Evolutionary conservation across 2,888 invertebrate species (phyloP).

Genomic region (Leptinotarsa haldemani): DNA sequence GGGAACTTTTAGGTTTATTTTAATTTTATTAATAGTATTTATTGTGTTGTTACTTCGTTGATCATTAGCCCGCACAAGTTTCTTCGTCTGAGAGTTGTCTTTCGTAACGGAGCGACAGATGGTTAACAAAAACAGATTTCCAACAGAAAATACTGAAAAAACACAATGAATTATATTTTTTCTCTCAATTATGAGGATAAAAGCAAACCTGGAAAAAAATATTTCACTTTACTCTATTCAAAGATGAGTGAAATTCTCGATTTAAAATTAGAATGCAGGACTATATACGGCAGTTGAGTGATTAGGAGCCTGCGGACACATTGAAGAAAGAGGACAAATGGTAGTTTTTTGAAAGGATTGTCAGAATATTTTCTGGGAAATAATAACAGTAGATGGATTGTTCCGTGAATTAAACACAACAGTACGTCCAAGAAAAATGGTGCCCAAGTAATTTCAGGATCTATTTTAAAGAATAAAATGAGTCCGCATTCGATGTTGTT

Average conservation of each 20-base stretch:
- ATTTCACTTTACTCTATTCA: neutral
- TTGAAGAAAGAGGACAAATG: conserved; percentile 2
- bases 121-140: too few species aligned
- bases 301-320: conserved; percentile 8
- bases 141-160: too few species aligned
- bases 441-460: neutral
- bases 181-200: too few species aligned
- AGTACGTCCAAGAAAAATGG: neutral
- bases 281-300: conserved; percentile 22
- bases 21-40: too few species aligned
- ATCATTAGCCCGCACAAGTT: too few species aligned
- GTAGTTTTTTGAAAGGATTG: neutral
- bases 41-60: too few species aligned
- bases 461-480: too few species aligned
- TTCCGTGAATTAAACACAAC: neutral
- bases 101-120: too few species aligned
- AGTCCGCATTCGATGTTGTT: too few species aligned
- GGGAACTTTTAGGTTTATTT: too few species aligned
- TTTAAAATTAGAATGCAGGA: conserved; percentile 2
- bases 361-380: neutral
- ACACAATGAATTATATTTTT: too few species aligned
- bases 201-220: neutral
- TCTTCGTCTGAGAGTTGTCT: too few species aligned
- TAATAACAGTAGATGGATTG: neutral
- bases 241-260: conserved; percentile 1